Evolutionary conservation across 2,888 invertebrate genomes (phyloP), one percentile per base, ranked within the genome.

Genomic region (Tineola bisselliella): DNA sequence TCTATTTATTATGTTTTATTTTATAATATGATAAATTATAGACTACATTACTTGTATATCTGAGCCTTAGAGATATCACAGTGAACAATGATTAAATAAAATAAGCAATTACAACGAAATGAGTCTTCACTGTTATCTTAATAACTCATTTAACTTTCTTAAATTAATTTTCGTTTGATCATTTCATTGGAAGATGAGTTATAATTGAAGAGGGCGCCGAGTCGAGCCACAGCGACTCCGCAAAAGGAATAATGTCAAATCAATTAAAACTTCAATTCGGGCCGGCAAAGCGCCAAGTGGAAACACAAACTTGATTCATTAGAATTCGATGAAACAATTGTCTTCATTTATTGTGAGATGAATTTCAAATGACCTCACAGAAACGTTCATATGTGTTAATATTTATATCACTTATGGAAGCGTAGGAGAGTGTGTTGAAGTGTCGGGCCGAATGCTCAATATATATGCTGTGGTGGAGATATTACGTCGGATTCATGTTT

Each of bases 231-330:
- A 71, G 72, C 43, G 43, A 73, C 71, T 76, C 75, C 79, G 76
- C 80, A 81, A 81, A 81, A 74, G 79, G 81, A 84, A 84, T 84
- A 82, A 84, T 83, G 79, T 77, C 77, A 80, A 84, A 83, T 84
- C 84, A 83, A 84, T 84, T 84, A 83, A 83, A 84, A 84, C 79
- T 83, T 84, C 74, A 75, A 77, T 78, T 78, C 71, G 44, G 74
- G 69, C 73, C 78, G 77, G 79, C 78, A 75, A 67, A 70, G 71
- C 75, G 79, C 79, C 81, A 77, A 71, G n/a, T 48, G 48, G 60
- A 31, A 60, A 48, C 59, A 64, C 71, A 69, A 79, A 78, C 70
- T 80, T 81, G 80, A 81, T 80, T 81, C 81, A 81, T 82, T 81
- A 81, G 76, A 76, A 76, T 71, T 73, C 75, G 69, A 69, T 69